These are phyloP conservation scores for Bruchidius siliquastri DNA, from an alignment of 2,888 invertebrate genomes.

Conservation along the genomic window DNA sequence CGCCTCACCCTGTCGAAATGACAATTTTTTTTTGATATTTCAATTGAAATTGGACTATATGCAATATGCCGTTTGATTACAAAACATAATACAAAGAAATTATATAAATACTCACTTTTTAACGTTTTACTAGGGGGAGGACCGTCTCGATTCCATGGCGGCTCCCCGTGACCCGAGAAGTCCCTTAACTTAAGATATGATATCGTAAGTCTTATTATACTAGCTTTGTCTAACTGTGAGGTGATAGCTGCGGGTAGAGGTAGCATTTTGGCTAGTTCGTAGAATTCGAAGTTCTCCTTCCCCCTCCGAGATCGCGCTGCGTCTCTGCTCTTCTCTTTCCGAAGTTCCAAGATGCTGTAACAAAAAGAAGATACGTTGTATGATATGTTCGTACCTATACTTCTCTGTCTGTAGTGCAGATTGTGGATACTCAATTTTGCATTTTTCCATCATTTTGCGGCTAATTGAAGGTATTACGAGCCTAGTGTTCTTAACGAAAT, in stretches of 20 bases:
- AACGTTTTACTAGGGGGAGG: conserved; percentile 73
- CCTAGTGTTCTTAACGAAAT: too few species aligned
- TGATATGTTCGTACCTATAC: neutral
- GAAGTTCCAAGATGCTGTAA: conserved; percentile 86
- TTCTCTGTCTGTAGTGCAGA: too few species aligned
- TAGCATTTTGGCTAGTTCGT: conserved; percentile 92
- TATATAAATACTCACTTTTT: conserved; percentile 62
- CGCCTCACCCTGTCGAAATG: too few species aligned
- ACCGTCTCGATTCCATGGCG: conserved; percentile 87
- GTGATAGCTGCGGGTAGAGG: conserved; percentile 88
- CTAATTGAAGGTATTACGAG: too few species aligned
- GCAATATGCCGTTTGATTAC: neutral
- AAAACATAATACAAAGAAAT: neutral
- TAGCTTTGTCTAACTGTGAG: conserved; percentile 91
- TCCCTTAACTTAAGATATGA: conserved; percentile 91
- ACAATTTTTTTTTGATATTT: too few species aligned
- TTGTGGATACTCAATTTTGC: too few species aligned
- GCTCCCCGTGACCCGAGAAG: conserved; percentile 93
- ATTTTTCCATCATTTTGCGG: too few species aligned
- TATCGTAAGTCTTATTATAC: conserved; percentile 93
- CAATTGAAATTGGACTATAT: too few species aligned
- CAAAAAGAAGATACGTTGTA: conserved; percentile 14
- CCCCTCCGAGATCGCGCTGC: conserved; percentile 88
- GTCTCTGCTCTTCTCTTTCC: conserved; percentile 91
- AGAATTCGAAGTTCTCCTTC: conserved; percentile 95